phyloP scores from a whole-genome alignment of 2,888 invertebrate species.

The Scaptomyza polygonia region DNA sequence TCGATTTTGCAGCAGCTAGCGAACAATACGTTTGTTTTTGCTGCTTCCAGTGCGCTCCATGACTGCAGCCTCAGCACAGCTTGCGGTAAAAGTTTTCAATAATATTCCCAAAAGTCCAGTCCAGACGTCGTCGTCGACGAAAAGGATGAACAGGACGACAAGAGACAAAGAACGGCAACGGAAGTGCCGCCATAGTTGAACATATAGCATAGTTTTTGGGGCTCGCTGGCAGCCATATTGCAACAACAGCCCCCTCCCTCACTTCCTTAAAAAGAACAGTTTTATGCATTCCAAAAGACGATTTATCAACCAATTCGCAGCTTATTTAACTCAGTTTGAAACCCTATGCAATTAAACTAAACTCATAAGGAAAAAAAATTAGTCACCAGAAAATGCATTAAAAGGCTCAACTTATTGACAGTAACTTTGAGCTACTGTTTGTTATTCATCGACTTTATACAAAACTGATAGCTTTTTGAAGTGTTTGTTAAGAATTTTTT shows the following conservation, averaged over 20 bases:
- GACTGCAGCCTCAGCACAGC: constrained; percentile 64
- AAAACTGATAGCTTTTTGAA: no score
- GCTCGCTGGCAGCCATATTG: constrained; percentile 67
- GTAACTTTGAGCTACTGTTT: no score
- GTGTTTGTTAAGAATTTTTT: no score
- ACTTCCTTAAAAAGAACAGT: constrained; percentile 2
- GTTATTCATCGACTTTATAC: no score
- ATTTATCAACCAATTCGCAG: constrained; percentile 35
- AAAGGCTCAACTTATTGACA: not conserved
- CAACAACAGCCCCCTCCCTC: constrained; percentile 39
- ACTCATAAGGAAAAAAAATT: not conserved
- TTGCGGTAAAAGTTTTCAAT: constrained; percentile 77
- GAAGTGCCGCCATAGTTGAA: constrained; percentile 69
- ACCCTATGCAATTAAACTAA: not conserved
- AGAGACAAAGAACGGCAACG: constrained; percentile 54
- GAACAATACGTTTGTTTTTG: constrained; percentile 76
- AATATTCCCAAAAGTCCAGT: constrained; percentile 78
- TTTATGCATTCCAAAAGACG: constrained; percentile 42
- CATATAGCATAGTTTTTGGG: constrained; percentile 65
- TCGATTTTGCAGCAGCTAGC: constrained; percentile 45
- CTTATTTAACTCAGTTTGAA: constrained; percentile 18
- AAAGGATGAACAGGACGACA: constrained; percentile 36
- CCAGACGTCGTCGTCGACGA: constrained; percentile 56
- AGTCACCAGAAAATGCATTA: not conserved
- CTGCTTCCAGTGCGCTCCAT: constrained; percentile 29